Conservation (phyloP, 2,888 invertebrate species). For the Tipula confusa region DNA sequence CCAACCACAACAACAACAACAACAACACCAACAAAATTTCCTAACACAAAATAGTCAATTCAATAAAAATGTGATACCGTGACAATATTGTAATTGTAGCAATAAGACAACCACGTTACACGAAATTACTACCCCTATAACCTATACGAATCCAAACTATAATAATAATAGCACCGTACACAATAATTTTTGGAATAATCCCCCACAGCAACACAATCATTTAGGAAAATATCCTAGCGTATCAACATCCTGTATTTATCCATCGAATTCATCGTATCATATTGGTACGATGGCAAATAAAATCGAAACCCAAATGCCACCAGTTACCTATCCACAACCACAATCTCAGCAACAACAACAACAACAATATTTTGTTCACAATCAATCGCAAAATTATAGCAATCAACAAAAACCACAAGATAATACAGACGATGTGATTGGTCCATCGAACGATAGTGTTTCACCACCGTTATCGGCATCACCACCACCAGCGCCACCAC, state of each 20-base stretch:
- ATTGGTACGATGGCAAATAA: not conserved
- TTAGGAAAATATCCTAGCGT: conserved; percentile 26
- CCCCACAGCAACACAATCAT: not conserved
- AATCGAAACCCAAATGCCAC: not conserved
- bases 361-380: conserved; percentile 35
- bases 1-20: not conserved
- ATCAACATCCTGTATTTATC: not conserved
- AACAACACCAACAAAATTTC: not conserved
- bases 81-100: conserved; percentile 31
- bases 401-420: not conserved
- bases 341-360: conserved; percentile 33
- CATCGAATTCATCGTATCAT: not conserved
- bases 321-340: not conserved
- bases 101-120: not conserved
- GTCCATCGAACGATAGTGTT: not conserved
- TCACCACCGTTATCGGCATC: conserved; percentile 35
- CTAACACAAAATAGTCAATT: conserved; percentile 6
- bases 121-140: not conserved
- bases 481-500: conserved; percentile 38
- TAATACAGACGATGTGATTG: not conserved
- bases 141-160: not conserved
- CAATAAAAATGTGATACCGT: conserved; percentile 30
- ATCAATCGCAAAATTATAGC: conserved; percentile 13
- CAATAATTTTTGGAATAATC: not conserved
- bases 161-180: not conserved